Conservation (phyloP, 2,888 invertebrate species). For the Drosophila rellima region DNA sequence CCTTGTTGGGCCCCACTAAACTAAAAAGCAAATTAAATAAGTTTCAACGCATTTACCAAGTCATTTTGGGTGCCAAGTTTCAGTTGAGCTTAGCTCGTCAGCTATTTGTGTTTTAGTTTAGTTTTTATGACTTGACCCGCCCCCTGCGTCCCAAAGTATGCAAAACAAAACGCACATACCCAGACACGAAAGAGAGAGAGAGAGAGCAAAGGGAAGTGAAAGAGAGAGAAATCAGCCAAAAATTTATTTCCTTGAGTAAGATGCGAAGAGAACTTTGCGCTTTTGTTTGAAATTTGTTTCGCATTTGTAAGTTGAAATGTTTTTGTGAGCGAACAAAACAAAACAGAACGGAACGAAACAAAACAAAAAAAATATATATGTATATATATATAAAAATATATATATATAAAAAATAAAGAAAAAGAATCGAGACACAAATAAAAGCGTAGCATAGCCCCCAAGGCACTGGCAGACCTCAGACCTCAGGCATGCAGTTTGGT, state of each 20-base stretch:
- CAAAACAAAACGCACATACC: conserved; percentile 57
- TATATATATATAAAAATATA: not conserved
- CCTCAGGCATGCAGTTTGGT: conserved; percentile 64
- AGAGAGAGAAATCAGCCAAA: conserved; percentile 72
- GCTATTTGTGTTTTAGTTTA: conserved; percentile 77
- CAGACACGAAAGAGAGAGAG: conserved; percentile 35
- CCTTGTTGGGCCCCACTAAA: conserved; percentile 31
- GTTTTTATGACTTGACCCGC: conserved; percentile 57
- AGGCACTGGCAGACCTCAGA: conserved; percentile 42
- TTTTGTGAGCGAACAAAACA: conserved; percentile 59
- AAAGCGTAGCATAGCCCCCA: conserved; percentile 58
- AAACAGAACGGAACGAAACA: conserved; percentile 25
- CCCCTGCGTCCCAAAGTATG: conserved; percentile 41
- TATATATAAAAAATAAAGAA: conserved; percentile 2
- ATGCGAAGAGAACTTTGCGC: conserved; percentile 66
- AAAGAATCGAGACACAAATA: conserved; percentile 66
- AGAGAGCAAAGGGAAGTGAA: not conserved
- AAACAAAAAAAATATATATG: not conserved
- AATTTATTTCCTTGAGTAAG: conserved; percentile 68
- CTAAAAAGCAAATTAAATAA: conserved; percentile 74
- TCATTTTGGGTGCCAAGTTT: conserved; percentile 73
- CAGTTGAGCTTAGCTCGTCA: conserved; percentile 41
- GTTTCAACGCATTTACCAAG: conserved; percentile 79
- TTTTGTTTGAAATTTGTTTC: conserved; percentile 82
- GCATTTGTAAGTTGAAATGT: conserved; percentile 81